These are phyloP conservation scores for Busseola fusca DNA, from an alignment of 2,888 invertebrate species.

Conservation along the genomic window DNA sequence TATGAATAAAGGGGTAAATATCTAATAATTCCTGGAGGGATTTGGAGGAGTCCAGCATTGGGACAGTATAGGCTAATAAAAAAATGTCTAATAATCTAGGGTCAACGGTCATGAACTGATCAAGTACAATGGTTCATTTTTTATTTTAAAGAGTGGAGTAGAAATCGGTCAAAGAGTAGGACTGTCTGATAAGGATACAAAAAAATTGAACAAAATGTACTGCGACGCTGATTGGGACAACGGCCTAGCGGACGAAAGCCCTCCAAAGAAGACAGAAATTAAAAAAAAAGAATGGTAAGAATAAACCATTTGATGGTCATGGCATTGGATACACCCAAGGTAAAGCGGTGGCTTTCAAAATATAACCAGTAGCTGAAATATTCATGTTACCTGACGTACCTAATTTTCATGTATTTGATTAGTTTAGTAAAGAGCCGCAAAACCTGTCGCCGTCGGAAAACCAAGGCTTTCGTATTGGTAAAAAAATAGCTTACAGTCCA, in stretches of 20 bases:
- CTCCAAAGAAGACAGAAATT: constrained; percentile 58
- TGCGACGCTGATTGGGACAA: constrained; percentile 80
- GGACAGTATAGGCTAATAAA: too few species aligned
- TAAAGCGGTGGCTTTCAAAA: constrained; percentile 85
- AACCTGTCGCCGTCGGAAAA: constrained; percentile 75
- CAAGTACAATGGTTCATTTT: background rate
- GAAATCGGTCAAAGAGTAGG: constrained; percentile 89
- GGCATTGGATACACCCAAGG: constrained; percentile 87
- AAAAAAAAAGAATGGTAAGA: constrained; percentile 76
- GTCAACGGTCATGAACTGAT: background rate
- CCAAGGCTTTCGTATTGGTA: constrained; percentile 74
- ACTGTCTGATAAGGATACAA: constrained; percentile 88
- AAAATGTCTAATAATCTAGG: background rate
- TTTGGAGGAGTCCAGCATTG: too few species aligned
- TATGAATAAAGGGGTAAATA: too few species aligned
- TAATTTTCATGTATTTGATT: constrained; percentile 80
- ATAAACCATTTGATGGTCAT: constrained; percentile 83
- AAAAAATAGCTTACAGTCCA: constrained; percentile 70
- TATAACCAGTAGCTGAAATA: constrained; percentile 77
- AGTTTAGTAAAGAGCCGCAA: constrained; percentile 85
- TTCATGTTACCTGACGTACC: constrained; percentile 75
- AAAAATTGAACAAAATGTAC: constrained; percentile 90
- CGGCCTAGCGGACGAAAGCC: constrained; percentile 66
- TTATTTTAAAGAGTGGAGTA: constrained; percentile 77
- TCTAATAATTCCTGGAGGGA: too few species aligned